phyloP scores from a whole-genome alignment of 2,113 vertebrate genomes.

The Lanius ludovicianus region DNA sequence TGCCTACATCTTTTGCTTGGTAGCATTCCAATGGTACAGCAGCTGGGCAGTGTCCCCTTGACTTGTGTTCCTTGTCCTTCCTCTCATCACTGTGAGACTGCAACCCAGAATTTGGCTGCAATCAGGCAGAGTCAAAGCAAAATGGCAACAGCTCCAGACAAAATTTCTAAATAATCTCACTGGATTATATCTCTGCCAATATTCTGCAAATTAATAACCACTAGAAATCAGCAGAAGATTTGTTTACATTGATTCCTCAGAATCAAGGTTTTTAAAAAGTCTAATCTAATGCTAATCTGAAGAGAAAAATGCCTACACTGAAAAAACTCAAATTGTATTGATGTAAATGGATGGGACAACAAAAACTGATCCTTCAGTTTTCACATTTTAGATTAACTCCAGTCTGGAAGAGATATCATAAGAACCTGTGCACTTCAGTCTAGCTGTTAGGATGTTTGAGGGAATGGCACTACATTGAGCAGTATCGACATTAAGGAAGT shows the following conservation, averaged over 20 bases:
- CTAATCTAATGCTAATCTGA: background rate
- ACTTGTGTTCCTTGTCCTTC: background rate
- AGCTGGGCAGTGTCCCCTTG: background rate
- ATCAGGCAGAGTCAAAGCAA: background rate
- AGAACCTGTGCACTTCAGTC: background rate
- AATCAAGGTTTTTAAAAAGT: background rate
- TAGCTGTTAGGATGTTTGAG: background rate
- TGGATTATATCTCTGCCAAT: background rate
- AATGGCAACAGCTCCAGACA: background rate
- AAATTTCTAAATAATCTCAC: background rate
- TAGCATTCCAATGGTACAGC: background rate
- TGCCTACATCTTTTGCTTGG: background rate
- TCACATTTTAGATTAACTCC: background rate
- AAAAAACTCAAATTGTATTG: background rate
- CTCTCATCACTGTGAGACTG: background rate
- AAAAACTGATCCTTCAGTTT: background rate
- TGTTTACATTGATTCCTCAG: background rate
- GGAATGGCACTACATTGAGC: background rate
- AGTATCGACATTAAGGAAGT: background rate
- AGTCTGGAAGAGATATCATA: background rate
- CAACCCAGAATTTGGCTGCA: background rate
- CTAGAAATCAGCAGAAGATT: background rate
- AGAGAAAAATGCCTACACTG: background rate
- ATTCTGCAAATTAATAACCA: background rate
- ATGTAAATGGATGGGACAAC: background rate